phyloP scores from a whole-genome alignment of 2,113 vertebrate species.

The Cromileptes altivelis region DNA sequence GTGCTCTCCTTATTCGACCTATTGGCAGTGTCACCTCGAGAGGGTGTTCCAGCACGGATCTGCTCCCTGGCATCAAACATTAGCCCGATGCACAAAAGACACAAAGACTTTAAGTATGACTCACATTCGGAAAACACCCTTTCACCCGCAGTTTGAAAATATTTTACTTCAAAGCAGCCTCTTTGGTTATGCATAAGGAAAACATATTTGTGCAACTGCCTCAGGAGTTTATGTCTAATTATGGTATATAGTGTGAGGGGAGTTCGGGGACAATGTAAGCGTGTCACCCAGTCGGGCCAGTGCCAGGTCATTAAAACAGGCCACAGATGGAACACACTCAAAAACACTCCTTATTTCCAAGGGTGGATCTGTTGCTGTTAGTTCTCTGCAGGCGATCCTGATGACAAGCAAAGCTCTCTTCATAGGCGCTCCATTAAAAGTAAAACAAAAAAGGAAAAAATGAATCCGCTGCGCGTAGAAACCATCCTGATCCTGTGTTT shows the following conservation, averaged over 20 bases:
- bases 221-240: conserved; percentile 39
- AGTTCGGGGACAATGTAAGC: conserved; percentile 48
- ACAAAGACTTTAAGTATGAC: conserved; percentile 50
- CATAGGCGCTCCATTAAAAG: conserved; percentile 41
- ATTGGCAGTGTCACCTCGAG: conserved; percentile 59
- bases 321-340: conserved; percentile 33
- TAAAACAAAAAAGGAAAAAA: conserved; percentile 40
- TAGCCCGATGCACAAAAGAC: conserved; percentile 34
- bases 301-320: conserved; percentile 63
- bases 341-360: conserved; percentile 43
- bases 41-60: conserved; percentile 56
- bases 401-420: conserved; percentile 47
- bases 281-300: conserved; percentile 28
- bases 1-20: conserved; percentile 52
- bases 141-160: conserved; percentile 55
- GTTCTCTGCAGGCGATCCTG: conserved; percentile 28
- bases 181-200: conserved; percentile 43
- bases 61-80: conserved; percentile 57
- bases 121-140: conserved; percentile 45
- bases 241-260: conserved; percentile 35
- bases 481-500: conserved; percentile 24
- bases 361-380: conserved; percentile 54
- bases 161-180: conserved; percentile 47
- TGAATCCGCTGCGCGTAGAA: conserved; percentile 21
- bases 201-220: conserved; percentile 51